phyloP scores from a whole-genome alignment of 2,888 invertebrate genomes.

The Subacronicta megacephala region DNA sequence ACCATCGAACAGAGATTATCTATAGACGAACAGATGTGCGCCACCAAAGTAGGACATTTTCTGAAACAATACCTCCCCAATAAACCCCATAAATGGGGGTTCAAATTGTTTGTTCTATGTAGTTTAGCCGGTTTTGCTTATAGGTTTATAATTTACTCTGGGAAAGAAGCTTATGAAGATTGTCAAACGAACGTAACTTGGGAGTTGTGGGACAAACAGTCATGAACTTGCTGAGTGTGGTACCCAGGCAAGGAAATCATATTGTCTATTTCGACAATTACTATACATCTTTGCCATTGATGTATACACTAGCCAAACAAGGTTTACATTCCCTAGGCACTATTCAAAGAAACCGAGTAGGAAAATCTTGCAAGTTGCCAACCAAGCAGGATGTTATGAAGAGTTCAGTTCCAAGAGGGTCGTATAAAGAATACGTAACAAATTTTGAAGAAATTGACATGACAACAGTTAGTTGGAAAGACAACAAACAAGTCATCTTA shows the following conservation, averaged over 20 bases:
- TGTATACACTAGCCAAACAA: constrained; percentile 24
- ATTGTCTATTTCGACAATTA: constrained; percentile 22
- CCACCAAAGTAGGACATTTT: constrained; percentile 59
- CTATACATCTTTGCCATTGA: constrained; percentile 30
- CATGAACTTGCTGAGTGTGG: too few species aligned
- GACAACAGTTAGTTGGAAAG: constrained; percentile 40
- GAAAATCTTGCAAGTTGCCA: constrained; percentile 40
- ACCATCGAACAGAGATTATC: constrained; percentile 14
- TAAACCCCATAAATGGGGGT: constrained; percentile 64
- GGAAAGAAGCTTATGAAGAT: constrained; percentile 8
- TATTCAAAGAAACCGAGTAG: constrained; percentile 43
- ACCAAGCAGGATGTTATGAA: constrained; percentile 31
- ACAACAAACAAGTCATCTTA: constrained; percentile 39
- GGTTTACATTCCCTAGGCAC: constrained; percentile 36
- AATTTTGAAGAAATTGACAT: constrained; percentile 39
- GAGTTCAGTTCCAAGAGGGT: constrained; percentile 22
- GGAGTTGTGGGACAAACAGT: constrained; percentile 16
- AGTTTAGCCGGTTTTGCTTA: constrained; percentile 16
- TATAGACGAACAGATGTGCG: constrained; percentile 46
- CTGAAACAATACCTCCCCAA: constrained; percentile 62
- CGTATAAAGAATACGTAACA: constrained; percentile 43
- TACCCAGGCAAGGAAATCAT: constrained; percentile 2
- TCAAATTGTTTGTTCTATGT: constrained; percentile 54
- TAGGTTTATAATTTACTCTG: constrained; percentile 9
- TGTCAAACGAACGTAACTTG: constrained; percentile 10